Evolutionary conservation across 2,888 invertebrate species (phyloP).

Genomic region (Dynastes tityus): DNA sequence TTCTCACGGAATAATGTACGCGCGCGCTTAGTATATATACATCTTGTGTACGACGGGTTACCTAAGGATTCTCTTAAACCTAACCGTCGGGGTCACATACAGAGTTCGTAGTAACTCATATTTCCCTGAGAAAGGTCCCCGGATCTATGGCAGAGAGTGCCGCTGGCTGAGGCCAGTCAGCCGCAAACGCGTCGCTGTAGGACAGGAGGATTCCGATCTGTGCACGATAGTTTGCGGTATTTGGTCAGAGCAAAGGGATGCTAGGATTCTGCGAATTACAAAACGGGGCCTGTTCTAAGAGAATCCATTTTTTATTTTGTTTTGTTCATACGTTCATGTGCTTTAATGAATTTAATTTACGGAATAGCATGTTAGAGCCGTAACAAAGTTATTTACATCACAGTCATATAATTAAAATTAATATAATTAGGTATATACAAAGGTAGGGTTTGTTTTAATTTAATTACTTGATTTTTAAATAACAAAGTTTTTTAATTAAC

Average conservation of each 20-base stretch:
- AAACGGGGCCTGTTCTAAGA: conserved; percentile 68
- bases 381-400: too few species aligned
- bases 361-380: too few species aligned
- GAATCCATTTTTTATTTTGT: conserved; percentile 59
- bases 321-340: too few species aligned
- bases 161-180: conserved; percentile 68
- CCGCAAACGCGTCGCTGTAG: conserved; percentile 64
- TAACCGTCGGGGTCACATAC: conserved; percentile 69
- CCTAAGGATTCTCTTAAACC: conserved; percentile 66
- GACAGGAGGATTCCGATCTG: conserved; percentile 62
- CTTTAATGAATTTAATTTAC: too few species aligned
- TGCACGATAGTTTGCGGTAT: conserved; percentile 62
- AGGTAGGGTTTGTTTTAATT: too few species aligned
- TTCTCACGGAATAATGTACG: conserved; percentile 20
- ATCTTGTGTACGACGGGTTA: conserved; percentile 10
- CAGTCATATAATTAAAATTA: too few species aligned
- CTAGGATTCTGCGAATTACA: conserved; percentile 62
- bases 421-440: too few species aligned
- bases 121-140: conserved; percentile 73
- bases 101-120: conserved; percentile 67
- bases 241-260: conserved; percentile 68
- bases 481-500: too few species aligned
- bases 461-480: too few species aligned
- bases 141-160: conserved; percentile 73
- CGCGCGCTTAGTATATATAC: conserved; percentile 31